A percentile compares a stretch with the other conserved stretches of the same genome.
phyloP scores from a whole-genome alignment of 1,140 invertebrate genomes.

The Bacillus rossius region DNA sequence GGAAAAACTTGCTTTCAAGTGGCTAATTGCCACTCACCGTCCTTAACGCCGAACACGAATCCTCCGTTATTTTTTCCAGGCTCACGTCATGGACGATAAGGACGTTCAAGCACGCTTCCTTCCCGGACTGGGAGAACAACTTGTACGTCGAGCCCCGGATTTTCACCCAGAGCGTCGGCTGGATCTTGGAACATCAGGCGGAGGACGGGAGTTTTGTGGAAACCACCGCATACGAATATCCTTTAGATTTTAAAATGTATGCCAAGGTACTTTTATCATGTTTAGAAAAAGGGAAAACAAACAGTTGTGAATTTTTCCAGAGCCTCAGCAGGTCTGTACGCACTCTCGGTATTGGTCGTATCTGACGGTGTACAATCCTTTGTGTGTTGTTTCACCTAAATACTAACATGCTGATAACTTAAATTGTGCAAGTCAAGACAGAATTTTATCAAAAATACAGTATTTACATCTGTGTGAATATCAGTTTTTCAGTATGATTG shows the following conservation, averaged over 20 bases:
- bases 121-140: conserved; percentile 50
- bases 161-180: conserved; percentile 35
- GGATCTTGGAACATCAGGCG: conserved; percentile 43
- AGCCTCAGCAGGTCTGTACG: background rate
- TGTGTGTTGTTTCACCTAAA: too few relatives aligned
- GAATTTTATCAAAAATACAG: too few relatives aligned
- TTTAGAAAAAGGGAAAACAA: background rate
- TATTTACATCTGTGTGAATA: too few relatives aligned
- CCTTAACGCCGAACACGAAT: too few relatives aligned
- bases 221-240: conserved; percentile 17
- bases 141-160: conserved; percentile 44
- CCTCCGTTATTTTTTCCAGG: conserved; percentile 34
- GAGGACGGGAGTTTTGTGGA: conserved; percentile 44
- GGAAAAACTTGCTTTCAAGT: too few relatives aligned
- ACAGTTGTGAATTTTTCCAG: background rate
- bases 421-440: too few relatives aligned
- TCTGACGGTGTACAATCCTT: too few relatives aligned
- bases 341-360: too few relatives aligned
- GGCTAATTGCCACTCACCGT: too few relatives aligned
- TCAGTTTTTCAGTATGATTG: too few relatives aligned
- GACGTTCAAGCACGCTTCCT: conserved; percentile 41
- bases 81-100: conserved; percentile 45
- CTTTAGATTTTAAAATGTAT: conserved; percentile 36
- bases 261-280: conserved; percentile 7
- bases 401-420: too few relatives aligned